These are phyloP conservation scores for Acrocephalus kingi DNA, from an alignment of 2,113 vertebrate genomes.

Conservation along the genomic window DNA sequence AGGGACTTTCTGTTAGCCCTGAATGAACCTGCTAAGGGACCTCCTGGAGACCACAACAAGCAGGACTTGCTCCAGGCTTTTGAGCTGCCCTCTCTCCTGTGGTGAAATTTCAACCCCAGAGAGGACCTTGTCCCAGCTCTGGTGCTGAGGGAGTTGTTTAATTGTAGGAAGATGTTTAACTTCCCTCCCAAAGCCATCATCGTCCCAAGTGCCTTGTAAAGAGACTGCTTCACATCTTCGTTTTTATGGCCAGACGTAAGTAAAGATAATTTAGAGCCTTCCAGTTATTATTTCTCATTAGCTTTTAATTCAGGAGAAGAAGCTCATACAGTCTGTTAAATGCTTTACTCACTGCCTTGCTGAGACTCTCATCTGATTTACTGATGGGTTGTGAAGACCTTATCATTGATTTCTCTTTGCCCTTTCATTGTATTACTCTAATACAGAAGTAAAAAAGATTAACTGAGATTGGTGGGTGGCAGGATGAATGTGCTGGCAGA, in stretches of 20 bases:
- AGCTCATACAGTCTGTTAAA: background rate
- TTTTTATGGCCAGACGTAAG: background rate
- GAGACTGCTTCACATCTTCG: background rate
- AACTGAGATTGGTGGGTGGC: background rate
- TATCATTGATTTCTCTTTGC: conserved; percentile 15
- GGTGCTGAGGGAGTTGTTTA: background rate
- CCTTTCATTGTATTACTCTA: background rate
- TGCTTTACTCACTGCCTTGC: background rate
- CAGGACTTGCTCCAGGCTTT: background rate
- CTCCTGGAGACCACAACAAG: background rate
- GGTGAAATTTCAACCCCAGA: background rate
- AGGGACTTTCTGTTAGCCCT: background rate
- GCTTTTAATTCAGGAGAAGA: conserved; percentile 10
- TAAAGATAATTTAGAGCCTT: background rate
- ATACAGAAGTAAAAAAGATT: background rate
- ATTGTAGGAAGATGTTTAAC: background rate
- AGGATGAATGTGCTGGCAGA: background rate
- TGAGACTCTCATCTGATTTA: background rate
- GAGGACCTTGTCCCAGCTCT: background rate
- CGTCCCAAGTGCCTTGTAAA: background rate
- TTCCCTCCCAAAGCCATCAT: background rate
- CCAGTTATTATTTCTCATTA: conserved; percentile 11
- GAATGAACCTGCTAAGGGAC: background rate
- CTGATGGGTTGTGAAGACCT: background rate
- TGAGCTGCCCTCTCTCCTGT: background rate